Conservation (phyloP, 2,888 invertebrate species). For the Gymnoscelis rufifasciata region DNA sequence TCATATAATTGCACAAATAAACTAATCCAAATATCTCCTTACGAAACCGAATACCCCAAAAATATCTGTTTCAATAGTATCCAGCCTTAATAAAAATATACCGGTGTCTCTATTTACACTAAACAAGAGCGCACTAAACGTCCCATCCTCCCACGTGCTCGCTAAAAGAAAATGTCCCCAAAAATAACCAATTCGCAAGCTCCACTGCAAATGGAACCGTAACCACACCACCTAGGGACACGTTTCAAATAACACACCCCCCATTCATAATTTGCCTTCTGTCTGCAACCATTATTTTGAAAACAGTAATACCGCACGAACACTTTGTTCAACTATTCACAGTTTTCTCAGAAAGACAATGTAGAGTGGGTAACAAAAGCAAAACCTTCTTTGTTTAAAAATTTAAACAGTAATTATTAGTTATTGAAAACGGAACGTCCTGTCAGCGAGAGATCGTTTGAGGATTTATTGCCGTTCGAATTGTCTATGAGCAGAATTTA, state of each 20-base stretch:
- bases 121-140: constrained; percentile 2
- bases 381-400: constrained; percentile 34
- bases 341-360: constrained; percentile 47
- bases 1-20: too few relatives aligned
- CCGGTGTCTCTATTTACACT: not conserved
- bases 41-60: too few relatives aligned
- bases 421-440: constrained; percentile 40
- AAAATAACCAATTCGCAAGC: constrained; percentile 6
- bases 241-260: constrained; percentile 12
- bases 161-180: constrained; percentile 14
- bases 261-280: constrained; percentile 40
- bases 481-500: constrained; percentile 35
- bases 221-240: not conserved
- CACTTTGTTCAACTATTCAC: constrained; percentile 37
- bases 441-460: constrained; percentile 30
- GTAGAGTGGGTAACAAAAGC: constrained; percentile 27
- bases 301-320: constrained; percentile 61
- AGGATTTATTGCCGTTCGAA: constrained; percentile 38
- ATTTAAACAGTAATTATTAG: constrained; percentile 46
- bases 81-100: not conserved
- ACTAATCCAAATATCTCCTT: too few relatives aligned
- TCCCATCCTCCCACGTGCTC: constrained; percentile 13
- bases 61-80: too few relatives aligned
- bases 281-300: constrained; percentile 45
- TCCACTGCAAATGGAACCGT: constrained; percentile 16